Evolutionary conservation across 2,888 invertebrate genomes (phyloP), one percentile per base, ranked within the genome.

Genomic region (Callinectes sapidus): DNA sequence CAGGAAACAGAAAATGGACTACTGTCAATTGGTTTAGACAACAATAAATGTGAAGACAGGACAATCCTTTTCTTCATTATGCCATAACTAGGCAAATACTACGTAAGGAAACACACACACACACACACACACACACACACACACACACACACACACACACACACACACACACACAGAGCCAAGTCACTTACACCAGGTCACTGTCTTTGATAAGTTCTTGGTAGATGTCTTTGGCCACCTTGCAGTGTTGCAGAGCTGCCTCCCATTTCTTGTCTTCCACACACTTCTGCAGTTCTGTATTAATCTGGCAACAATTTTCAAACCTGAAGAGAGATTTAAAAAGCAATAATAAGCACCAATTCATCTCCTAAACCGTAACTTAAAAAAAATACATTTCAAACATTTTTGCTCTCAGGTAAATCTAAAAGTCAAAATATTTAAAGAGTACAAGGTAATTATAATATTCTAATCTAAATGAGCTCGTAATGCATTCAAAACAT

Each of bases 261-360:
- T 95, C 94, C 95, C 95, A 96, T 23, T 95, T 95, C 39, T 95
- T 95, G 88, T 92, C 95, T 90, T 96, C 95, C 39, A 95, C 94
- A 32, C 94, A 95, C 61, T 95, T 95, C 18, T 95, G 95, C 13
- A 96, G 94, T 39, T 96, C 95, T 90, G 95, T 93, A 94, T 96
- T 96, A 92, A 95, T 92, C 90, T 95, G 95, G 28, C 94, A 94
- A n/a, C 90, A 93, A 14, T 14, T 85, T 39, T 93, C 91, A 89
- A 91, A 93, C 85, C 93, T 93, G 87, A 66, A 66, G 87, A 28
- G 16, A 42, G 61, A 61, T 16, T 18, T 16, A 23, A 61, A 61
- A 61, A 61, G 48, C 48, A 61, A 61, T 16, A 61, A 61, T 61
- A 13, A 23, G 3, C 23, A 61, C 23, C 61, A 23, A 61, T 61